phyloP scores from a whole-genome alignment of 2,888 invertebrate species.

The Rhagonycha fulva region DNA sequence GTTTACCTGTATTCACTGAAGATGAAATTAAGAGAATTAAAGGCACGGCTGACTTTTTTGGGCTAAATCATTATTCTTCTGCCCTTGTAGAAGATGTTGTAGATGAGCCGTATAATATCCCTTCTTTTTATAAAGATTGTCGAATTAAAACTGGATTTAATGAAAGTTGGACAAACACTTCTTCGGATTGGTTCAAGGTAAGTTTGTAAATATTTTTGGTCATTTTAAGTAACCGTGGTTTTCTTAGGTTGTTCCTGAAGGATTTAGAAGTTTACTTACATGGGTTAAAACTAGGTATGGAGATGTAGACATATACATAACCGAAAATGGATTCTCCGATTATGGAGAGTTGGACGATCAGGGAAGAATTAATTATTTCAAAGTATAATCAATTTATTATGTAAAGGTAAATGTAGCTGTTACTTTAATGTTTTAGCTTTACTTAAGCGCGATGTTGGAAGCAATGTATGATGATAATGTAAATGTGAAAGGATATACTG shows the following conservation, averaged over 20 bases:
- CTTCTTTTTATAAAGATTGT: conserved; percentile 5
- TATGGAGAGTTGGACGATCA: conserved; percentile 56
- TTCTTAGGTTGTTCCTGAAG: conserved; percentile 60
- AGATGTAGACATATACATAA: conserved; percentile 60
- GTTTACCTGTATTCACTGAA: conserved; percentile 63
- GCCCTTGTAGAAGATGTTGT: background rate
- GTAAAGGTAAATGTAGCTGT: background rate
- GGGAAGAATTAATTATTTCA: conserved; percentile 52
- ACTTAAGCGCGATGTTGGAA: conserved; percentile 37
- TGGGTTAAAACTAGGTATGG: conserved; percentile 52
- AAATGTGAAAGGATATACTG: conserved; percentile 40
- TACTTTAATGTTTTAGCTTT: conserved; percentile 29
- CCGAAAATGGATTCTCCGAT: conserved; percentile 64
- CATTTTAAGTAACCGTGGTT: background rate
- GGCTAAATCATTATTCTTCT: conserved; percentile 73
- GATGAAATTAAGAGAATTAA: conserved; percentile 63
- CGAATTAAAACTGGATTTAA: background rate
- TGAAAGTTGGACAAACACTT: background rate
- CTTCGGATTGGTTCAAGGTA: conserved; percentile 1
- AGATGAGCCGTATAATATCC: background rate
- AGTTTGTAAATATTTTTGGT: background rate
- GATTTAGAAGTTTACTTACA: conserved; percentile 59
- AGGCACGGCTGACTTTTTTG: conserved; percentile 72
- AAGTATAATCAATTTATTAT: conserved; percentile 12
- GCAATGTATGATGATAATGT: conserved; percentile 40